Percentiles rank a stretch among this genome's conserved stretches.
Conservation (phyloP, 2,888 invertebrate genomes). For the Yponomeuta sedellus region DNA sequence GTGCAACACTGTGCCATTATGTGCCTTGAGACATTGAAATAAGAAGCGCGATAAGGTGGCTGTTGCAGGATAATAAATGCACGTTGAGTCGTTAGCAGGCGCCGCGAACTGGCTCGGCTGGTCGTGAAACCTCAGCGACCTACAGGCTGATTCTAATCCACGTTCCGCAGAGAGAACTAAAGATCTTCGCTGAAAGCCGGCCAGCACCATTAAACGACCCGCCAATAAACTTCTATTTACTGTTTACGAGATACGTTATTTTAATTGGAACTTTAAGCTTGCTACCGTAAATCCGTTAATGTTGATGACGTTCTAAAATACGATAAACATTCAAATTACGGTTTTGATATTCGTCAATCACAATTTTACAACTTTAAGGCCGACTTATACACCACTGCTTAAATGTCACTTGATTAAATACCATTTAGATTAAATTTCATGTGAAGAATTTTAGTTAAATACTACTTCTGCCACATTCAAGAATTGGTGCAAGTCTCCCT, state of each 20-base stretch:
- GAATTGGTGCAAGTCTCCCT: too few species aligned
- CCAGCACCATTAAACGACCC: conserved; percentile 23
- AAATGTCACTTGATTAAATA: too few species aligned
- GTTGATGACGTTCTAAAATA: neutral
- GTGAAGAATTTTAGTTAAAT: too few species aligned
- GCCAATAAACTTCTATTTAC: neutral
- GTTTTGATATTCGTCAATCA: neutral
- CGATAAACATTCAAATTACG: neutral
- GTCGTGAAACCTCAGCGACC: conserved; percentile 29
- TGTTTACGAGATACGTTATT: neutral
- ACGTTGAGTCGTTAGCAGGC: conserved; percentile 39
- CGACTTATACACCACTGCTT: too few species aligned
- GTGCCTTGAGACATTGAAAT: neutral
- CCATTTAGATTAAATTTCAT: too few species aligned
- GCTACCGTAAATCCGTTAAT: neutral
- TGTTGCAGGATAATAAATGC: conserved; percentile 33
- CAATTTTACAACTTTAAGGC: too few species aligned
- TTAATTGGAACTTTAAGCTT: neutral
- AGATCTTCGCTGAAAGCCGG: conserved; percentile 28
- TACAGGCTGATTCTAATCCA: conserved; percentile 23
- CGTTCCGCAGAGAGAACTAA: conserved; percentile 24
- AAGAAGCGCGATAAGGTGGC: conserved; percentile 9
- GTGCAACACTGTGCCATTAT: conserved; percentile 9
- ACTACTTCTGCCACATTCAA: too few species aligned
- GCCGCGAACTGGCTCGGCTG: conserved; percentile 22